Conservation (phyloP, 2,888 invertebrate species). For the Pseudococcus jackbeardsleyi region DNA sequence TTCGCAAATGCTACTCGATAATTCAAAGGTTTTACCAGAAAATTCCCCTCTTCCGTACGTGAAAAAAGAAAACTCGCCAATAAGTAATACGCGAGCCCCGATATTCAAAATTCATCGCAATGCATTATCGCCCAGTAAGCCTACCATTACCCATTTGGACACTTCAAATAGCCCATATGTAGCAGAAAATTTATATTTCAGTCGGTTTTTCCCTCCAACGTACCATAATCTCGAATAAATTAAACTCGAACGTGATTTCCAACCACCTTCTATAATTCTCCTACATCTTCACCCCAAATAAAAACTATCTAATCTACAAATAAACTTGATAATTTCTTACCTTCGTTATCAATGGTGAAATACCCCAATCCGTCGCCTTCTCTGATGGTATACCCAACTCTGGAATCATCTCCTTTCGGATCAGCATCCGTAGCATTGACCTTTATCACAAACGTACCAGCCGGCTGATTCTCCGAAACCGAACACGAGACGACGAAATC, state of each 20-base stretch:
- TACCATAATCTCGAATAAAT: slow-evolving; percentile 49
- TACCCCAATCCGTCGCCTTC: slow-evolving; percentile 92
- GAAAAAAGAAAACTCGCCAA: background rate
- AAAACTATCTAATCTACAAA: background rate
- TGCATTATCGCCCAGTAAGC: background rate
- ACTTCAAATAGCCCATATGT: slow-evolving; percentile 21
- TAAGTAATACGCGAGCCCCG: slow-evolving; percentile 20
- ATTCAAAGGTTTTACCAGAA: background rate
- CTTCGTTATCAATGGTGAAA: slow-evolving; percentile 83
- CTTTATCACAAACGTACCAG: slow-evolving; percentile 82
- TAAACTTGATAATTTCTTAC: slow-evolving; percentile 66
- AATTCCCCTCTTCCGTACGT: background rate
- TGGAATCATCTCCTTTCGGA: slow-evolving; percentile 83
- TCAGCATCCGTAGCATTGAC: slow-evolving; percentile 86
- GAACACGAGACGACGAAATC: slow-evolving; percentile 83
- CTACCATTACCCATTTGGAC: background rate
- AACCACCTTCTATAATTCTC: background rate
- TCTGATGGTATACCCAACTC: slow-evolving; percentile 86
- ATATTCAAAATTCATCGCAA: slow-evolving; percentile 31
- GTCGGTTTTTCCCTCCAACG: background rate
- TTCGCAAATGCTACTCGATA: background rate
- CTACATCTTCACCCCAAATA: background rate
- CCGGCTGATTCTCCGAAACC: slow-evolving; percentile 85
- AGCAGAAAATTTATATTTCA: background rate
- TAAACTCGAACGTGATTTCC: slow-evolving; percentile 35